These are phyloP conservation scores for Cheilosia vernalis DNA, from an alignment of 2,888 invertebrate species.

Conservation along the genomic window DNA sequence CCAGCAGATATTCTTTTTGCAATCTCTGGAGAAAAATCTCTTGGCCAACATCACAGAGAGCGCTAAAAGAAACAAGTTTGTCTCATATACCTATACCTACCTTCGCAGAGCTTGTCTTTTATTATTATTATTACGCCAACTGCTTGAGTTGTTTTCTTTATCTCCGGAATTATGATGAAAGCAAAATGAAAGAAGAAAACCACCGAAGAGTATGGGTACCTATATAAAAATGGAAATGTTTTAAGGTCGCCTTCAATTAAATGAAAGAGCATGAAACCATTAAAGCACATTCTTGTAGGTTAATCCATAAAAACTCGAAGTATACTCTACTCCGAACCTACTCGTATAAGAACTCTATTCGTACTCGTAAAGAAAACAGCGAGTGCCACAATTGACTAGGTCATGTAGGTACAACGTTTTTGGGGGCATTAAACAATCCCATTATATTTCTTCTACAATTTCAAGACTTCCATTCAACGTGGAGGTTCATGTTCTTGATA, in stretches of 20 bases:
- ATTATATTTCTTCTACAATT: slow-evolving; percentile 6
- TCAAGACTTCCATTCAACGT: slow-evolving; percentile 3
- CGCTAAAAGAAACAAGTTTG: slow-evolving; percentile 29
- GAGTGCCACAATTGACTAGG: slow-evolving; percentile 68
- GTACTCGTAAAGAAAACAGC: slow-evolving; percentile 11
- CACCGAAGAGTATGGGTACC: neutral
- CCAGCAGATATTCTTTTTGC: slow-evolving; percentile 13
- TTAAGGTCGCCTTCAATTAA: slow-evolving; percentile 70
- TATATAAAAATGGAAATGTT: slow-evolving; percentile 46
- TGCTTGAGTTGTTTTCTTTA: slow-evolving; percentile 36
- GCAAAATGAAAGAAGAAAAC: slow-evolving; percentile 9
- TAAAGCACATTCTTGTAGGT: slow-evolving; percentile 54
- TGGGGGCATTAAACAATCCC: slow-evolving; percentile 25
- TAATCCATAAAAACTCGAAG: slow-evolving; percentile 24
- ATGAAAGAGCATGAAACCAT: slow-evolving; percentile 50
- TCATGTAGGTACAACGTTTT: slow-evolving; percentile 39
- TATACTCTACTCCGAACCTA: neutral
- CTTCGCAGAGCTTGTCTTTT: slow-evolving; percentile 18
- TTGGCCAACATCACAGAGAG: slow-evolving; percentile 25
- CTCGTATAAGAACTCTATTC: neutral
- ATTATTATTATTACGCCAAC: slow-evolving; percentile 18
- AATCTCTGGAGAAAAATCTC: slow-evolving; percentile 4
- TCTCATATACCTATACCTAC: neutral
- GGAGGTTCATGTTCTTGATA: slow-evolving; percentile 11
- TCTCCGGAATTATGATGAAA: slow-evolving; percentile 33